These are phyloP conservation scores for Spinus pinus DNA, from an alignment of 2,797 vertebrate species.

Conservation along the genomic window DNA sequence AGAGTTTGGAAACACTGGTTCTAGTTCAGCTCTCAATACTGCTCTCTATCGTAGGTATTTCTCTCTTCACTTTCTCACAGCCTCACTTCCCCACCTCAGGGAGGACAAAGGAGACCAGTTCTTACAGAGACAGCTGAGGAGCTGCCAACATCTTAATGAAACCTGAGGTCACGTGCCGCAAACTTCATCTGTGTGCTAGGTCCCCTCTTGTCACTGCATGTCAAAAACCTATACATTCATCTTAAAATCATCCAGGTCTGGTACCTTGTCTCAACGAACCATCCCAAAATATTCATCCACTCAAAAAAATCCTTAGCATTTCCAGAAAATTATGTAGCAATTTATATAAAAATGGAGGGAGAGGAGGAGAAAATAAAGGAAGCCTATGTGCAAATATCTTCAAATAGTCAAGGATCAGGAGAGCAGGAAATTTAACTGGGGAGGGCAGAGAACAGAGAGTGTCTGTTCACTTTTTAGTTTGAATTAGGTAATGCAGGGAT, in stretches of 20 bases:
- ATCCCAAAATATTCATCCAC: not conserved
- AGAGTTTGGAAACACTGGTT: not conserved
- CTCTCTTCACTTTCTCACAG: not conserved
- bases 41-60: not conserved
- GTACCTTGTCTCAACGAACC: not conserved
- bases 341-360: not conserved
- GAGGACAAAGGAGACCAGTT: not conserved
- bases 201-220: accelerated
- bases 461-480: not conserved
- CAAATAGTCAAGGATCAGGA: not conserved
- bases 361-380: not conserved
- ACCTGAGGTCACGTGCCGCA: not conserved
- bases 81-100: not conserved
- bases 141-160: not conserved
- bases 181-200: not conserved
- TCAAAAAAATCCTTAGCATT: not conserved
- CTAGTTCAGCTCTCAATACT: not conserved
- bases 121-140: not conserved
- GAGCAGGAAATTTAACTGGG: not conserved
- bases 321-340: not conserved
- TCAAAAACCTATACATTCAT: not conserved
- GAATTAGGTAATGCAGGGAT: not conserved
- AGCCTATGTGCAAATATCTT: not conserved
- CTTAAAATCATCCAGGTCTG: not conserved
- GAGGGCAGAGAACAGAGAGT: not conserved